Evolutionary conservation across 2,888 invertebrate genomes (phyloP).

Genomic region (Luperina testacea): DNA sequence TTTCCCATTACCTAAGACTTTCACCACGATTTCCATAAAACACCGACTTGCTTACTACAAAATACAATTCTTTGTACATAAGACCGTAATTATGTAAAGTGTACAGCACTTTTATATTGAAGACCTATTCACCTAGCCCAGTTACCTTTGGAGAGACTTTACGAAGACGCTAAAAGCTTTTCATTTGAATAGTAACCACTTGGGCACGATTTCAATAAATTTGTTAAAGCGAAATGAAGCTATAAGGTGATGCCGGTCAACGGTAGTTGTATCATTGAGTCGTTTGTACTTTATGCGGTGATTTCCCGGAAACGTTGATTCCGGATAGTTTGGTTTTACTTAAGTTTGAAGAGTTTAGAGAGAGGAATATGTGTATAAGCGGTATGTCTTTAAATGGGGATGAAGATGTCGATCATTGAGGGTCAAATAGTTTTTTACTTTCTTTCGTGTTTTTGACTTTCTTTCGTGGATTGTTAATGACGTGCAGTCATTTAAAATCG

Average conservation of each 20-base stretch:
- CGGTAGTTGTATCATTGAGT: conserved; percentile 75
- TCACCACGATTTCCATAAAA: conserved; percentile 41
- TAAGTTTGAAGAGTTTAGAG: not conserved
- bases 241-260: conserved; percentile 81
- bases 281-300: conserved; percentile 56
- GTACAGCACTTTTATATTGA: conserved; percentile 42
- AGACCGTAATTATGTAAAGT: conserved; percentile 47
- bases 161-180: conserved; percentile 66
- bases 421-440: not conserved
- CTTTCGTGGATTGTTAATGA: not conserved
- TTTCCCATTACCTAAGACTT: conserved; percentile 25
- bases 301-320: conserved; percentile 47
- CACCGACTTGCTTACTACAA: conserved; percentile 32
- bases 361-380: not conserved
- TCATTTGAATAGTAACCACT: conserved; percentile 74
- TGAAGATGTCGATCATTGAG: not conserved
- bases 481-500: not conserved
- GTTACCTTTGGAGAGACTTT: conserved; percentile 48
- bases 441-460: not conserved
- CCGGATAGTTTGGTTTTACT: conserved; percentile 33
- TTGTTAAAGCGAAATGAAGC: conserved; percentile 86
- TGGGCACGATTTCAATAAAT: conserved; percentile 87
- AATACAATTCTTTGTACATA: conserved; percentile 42
- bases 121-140: conserved; percentile 48
- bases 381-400: not conserved